Percentiles rank a stretch among this genome's conserved stretches.
These are phyloP conservation scores for Dasyprocta punctata DNA, from an alignment of 2,113 vertebrate species.

Conservation along the genomic window DNA sequence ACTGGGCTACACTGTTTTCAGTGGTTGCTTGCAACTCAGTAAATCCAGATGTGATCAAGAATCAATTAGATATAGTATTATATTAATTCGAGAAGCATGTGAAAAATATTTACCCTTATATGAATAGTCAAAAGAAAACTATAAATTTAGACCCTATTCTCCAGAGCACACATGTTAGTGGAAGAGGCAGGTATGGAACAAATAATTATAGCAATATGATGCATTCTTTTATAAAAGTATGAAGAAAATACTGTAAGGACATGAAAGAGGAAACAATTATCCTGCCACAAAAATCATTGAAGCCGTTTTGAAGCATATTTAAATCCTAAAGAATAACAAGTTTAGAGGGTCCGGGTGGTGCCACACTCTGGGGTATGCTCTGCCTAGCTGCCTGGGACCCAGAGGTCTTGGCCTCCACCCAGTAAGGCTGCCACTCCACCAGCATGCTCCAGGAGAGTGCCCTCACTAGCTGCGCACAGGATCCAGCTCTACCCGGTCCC, in stretches of 20 bases:
- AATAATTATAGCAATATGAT: neutral
- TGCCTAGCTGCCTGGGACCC: no score
- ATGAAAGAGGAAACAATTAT: neutral
- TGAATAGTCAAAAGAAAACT: conserved; percentile 26
- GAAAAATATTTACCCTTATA: neutral
- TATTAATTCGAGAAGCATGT: neutral
- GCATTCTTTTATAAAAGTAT: neutral
- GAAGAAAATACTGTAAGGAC: neutral
- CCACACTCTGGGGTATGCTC: no score
- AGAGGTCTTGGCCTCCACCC: no score
- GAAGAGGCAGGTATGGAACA: neutral
- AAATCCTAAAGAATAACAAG: neutral
- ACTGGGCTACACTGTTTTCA: neutral
- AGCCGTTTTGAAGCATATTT: neutral
- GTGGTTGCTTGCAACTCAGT: neutral
- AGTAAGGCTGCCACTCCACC: no score
- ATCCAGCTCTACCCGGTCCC: no score
- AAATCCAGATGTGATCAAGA: neutral
- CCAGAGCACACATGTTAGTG: neutral
- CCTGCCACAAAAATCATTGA: neutral
- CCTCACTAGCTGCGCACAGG: no score
- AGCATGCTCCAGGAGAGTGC: no score
- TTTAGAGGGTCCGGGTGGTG: no score
- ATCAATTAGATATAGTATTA: neutral
- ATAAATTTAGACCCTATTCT: neutral